A percentile compares a stretch with the other conserved stretches of the same genome.
These are phyloP conservation scores for Peromyscus aztecus DNA, from an alignment of 2,797 vertebrate genomes.

Conservation along the genomic window DNA sequence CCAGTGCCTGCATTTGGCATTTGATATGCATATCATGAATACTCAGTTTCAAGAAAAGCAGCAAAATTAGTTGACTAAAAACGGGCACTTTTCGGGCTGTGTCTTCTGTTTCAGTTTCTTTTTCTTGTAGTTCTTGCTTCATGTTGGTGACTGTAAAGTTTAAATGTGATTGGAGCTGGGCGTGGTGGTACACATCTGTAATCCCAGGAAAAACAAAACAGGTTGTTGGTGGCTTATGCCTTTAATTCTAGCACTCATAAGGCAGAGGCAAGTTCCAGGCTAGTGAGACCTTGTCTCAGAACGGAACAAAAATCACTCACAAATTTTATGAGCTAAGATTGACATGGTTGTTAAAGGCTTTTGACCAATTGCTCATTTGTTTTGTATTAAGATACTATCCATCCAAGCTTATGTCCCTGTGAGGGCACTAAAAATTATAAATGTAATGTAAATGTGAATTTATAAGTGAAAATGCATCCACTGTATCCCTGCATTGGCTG, in stretches of 20 bases:
- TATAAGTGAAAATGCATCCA: not conserved
- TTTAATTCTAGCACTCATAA: not conserved
- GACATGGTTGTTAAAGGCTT: not conserved
- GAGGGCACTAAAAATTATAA: conserved; percentile 45
- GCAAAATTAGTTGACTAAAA: not conserved
- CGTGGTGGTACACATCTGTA: not conserved
- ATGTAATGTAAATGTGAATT: not conserved
- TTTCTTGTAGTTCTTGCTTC: conserved; percentile 58
- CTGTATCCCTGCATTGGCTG: not conserved
- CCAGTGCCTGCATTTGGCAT: not conserved
- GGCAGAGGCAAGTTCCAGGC: not conserved
- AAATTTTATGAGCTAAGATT: conserved; percentile 8
- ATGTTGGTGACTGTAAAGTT: conserved; percentile 48
- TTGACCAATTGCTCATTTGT: not conserved
- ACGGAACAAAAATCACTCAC: not conserved
- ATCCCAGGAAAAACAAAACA: not conserved
- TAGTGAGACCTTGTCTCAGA: not conserved
- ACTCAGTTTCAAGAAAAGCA: conserved; percentile 1
- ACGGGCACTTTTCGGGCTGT: conserved; percentile 5
- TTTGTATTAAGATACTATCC: conserved; percentile 41
- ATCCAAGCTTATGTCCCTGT: not conserved
- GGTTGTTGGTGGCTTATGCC: not conserved
- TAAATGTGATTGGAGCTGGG: conserved; percentile 15
- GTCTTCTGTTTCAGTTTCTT: not conserved
- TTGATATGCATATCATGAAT: not conserved